Evolutionary conservation across 1,140 invertebrate species (phyloP).

Genomic region (Cyrtorhinus lividipennis): DNA sequence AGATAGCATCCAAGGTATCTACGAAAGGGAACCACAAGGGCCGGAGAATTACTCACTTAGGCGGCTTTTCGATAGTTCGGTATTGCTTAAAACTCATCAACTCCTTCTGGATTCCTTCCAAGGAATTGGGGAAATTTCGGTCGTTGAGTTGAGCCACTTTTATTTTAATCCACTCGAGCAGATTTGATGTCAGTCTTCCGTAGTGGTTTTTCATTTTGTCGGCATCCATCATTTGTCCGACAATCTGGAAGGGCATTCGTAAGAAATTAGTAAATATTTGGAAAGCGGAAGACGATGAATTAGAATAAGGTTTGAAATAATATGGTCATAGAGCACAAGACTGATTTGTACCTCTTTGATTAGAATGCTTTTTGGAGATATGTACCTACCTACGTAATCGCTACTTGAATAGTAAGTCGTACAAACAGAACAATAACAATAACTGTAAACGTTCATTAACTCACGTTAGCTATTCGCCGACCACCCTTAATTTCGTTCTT

Average conservation of each 20-base stretch:
- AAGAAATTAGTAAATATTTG: too few species aligned
- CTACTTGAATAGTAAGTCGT: too few species aligned
- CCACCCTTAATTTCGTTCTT: constrained; percentile 97
- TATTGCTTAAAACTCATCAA: constrained; percentile 87
- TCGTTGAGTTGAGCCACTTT: constrained; percentile 77
- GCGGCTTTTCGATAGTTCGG: constrained; percentile 91
- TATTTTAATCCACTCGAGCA: constrained; percentile 85
- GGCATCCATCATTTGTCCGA: constrained; percentile 88
- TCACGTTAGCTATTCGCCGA: constrained; percentile 89
- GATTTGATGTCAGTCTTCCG: constrained; percentile 61
- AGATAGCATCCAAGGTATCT: too few species aligned
- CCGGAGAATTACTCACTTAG: constrained; percentile 81
- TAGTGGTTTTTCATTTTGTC: constrained; percentile 84
- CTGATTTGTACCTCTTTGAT: too few species aligned
- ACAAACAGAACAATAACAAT: too few species aligned
- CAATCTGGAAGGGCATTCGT: constrained; percentile 75
- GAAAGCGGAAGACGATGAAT: too few species aligned
- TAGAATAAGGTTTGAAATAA: too few species aligned
- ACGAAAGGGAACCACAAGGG: too few species aligned
- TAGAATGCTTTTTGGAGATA: too few species aligned
- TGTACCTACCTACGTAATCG: too few species aligned
- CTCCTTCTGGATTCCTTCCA: constrained; percentile 88
- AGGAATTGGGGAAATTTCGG: constrained; percentile 82
- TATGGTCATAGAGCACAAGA: too few species aligned
- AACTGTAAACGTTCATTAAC: too few species aligned